Conservation (phyloP, 2,797 vertebrate species). For the Scyliorhinus canicula region DNA sequence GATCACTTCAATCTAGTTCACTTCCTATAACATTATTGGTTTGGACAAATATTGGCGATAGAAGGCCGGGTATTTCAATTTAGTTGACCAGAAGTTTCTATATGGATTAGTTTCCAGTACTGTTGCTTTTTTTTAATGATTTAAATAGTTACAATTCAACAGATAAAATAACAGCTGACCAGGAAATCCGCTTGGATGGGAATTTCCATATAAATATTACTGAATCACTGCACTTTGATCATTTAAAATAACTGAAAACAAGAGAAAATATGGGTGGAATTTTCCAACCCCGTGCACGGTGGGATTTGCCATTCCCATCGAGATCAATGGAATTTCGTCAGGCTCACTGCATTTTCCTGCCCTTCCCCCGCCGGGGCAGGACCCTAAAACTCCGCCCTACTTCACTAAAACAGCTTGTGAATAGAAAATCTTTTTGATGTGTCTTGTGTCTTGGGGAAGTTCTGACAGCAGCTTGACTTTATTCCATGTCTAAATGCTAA, state of each 20-base stretch:
- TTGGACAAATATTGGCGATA: background rate
- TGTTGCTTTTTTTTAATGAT: background rate
- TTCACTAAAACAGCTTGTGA: background rate
- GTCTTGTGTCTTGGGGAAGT: background rate
- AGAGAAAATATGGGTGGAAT: background rate
- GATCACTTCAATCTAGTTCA: background rate
- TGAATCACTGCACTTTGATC: background rate
- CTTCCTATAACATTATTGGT: background rate
- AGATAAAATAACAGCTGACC: background rate
- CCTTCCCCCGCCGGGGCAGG: no score
- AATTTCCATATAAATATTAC: background rate
- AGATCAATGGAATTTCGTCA: no score
- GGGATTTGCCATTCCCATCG: no score
- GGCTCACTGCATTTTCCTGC: no score
- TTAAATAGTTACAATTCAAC: background rate
- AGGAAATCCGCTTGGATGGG: background rate
- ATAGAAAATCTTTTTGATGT: background rate
- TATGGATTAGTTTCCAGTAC: background rate
- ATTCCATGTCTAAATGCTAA: background rate
- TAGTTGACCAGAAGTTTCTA: background rate
- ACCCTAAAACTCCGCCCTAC: no score
- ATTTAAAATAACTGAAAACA: background rate
- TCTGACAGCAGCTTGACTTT: background rate
- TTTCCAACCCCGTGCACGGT: no score
- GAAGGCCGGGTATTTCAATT: background rate